Evolutionary conservation across 2,888 invertebrate species (phyloP).

Genomic region (Melipona beecheii): DNA sequence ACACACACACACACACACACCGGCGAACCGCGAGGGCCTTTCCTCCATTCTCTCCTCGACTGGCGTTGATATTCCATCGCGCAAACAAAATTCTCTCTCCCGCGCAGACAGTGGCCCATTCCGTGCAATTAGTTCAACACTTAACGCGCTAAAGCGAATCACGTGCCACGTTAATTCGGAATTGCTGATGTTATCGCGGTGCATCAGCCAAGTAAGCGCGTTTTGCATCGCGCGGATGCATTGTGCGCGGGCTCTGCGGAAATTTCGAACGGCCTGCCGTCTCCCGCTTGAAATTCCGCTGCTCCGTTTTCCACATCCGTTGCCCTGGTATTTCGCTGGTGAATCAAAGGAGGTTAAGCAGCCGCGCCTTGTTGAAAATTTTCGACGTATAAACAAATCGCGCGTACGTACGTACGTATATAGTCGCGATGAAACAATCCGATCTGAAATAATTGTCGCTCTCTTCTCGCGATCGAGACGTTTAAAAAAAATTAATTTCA

Average conservation of each 20-base stretch:
- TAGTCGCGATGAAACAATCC: not conserved
- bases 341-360: slow-evolving; percentile 11
- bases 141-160: slow-evolving; percentile 62
- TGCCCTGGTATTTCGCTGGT: not conserved
- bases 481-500: slow-evolving; percentile 15
- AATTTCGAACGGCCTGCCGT: not conserved
- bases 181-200: slow-evolving; percentile 41
- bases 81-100: slow-evolving; percentile 30
- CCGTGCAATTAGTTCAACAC: slow-evolving; percentile 64
- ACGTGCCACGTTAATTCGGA: slow-evolving; percentile 63
- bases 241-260: slow-evolving; percentile 15
- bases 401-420: too few species aligned
- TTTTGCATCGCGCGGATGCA: slow-evolving; percentile 26
- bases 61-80: slow-evolving; percentile 5
- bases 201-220: slow-evolving; percentile 42
- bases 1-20: too few species aligned
- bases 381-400: not conserved
- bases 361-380: not conserved
- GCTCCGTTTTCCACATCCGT: not conserved
- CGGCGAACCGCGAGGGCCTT: not conserved
- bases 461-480: not conserved
- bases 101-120: slow-evolving; percentile 41
- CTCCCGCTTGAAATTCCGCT: not conserved
- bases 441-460: not conserved
- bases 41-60: not conserved